These are phyloP conservation scores for Drosophila arawakana DNA, from an alignment of 1,140 invertebrate genomes.

Conservation along the genomic window DNA sequence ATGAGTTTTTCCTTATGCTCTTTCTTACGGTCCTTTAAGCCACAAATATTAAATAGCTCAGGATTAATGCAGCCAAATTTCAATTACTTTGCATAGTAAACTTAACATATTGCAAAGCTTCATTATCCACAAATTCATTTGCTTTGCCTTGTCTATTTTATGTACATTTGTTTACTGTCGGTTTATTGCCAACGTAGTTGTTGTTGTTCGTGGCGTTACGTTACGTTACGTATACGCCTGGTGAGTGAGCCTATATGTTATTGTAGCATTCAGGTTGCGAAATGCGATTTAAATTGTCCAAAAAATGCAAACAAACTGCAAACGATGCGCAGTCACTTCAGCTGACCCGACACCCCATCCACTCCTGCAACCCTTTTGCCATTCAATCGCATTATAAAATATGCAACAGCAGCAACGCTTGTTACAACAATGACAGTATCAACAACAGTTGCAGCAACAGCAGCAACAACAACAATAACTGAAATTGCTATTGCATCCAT, in stretches of 20 bases:
- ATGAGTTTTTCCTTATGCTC: too few species aligned
- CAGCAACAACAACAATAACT: constrained; percentile 30
- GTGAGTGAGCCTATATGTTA: constrained; percentile 29
- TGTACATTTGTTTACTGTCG: constrained; percentile 49
- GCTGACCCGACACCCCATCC: too few species aligned
- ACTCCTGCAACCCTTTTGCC: constrained; percentile 1
- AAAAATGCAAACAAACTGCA: constrained; percentile 26
- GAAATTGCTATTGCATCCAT: constrained; percentile 61
- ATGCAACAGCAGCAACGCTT: constrained; percentile 66
- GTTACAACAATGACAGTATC: constrained; percentile 71
- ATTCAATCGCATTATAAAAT: constrained; percentile 57
- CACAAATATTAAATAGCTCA: too few species aligned
- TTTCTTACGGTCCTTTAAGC: too few species aligned
- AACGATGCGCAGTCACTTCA: constrained; percentile 16
- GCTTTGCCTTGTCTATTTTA: constrained; percentile 14
- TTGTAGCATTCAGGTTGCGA: constrained; percentile 26
- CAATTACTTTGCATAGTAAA: background rate
- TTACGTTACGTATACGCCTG: constrained; percentile 44
- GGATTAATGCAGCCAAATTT: background rate
- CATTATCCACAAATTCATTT: background rate
- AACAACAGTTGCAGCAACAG: constrained; percentile 44
- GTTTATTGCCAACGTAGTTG: constrained; percentile 40
- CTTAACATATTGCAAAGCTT: background rate
- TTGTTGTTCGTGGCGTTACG: constrained; percentile 16
- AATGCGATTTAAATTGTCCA: constrained; percentile 60